Evolutionary conservation across 2,888 invertebrate species (phyloP).

Genomic region (Sesia apiformis): DNA sequence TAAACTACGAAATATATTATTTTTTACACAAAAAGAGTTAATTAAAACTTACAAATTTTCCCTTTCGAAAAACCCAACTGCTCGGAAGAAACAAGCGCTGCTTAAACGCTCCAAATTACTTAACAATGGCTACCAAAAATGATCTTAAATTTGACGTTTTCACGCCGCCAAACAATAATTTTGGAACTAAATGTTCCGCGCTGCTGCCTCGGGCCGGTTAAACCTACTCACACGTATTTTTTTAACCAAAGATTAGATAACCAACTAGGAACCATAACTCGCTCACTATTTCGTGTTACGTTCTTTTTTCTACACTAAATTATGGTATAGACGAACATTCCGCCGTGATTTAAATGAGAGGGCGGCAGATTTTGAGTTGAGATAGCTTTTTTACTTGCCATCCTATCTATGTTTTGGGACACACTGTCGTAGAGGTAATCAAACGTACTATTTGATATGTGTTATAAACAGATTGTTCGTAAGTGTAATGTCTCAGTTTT

Average conservation of each 20-base stretch:
- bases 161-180: background rate
- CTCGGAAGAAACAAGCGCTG: background rate
- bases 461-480: no score
- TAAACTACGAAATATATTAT: no score
- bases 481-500: no score
- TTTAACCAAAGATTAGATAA: background rate
- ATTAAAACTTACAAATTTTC: background rate
- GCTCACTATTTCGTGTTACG: slow-evolving; percentile 10
- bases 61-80: background rate
- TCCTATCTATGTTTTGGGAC: no score
- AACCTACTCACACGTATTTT: background rate
- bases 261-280: background rate
- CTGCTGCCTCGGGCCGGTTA: slow-evolving; percentile 13
- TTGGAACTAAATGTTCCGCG: slow-evolving; percentile 17
- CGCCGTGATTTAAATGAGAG: slow-evolving; percentile 11
- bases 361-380: slow-evolving; percentile 7
- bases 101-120: slow-evolving; percentile 7
- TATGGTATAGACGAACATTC: slow-evolving; percentile 12
- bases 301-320: slow-evolving; percentile 13
- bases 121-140: slow-evolving; percentile 10
- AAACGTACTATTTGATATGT: no score
- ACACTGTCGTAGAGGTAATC: no score
- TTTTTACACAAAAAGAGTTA: no score
- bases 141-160: background rate
- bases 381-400: slow-evolving; percentile 5